These are phyloP conservation scores for Alsophila aescularia DNA, from an alignment of 2,888 invertebrate species.

Conservation along the genomic window DNA sequence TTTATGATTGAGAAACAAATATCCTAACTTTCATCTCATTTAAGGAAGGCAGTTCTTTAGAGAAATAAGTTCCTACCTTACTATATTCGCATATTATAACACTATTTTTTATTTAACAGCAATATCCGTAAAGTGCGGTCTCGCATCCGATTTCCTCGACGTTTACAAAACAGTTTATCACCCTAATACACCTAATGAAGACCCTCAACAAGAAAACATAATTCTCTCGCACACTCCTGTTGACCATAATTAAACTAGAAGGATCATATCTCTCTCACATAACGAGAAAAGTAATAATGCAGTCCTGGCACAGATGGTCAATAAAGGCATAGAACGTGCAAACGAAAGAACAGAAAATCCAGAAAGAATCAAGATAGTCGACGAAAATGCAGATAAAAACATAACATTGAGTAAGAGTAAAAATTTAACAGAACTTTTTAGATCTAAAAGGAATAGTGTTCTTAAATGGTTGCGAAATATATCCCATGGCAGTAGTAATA, in stretches of 20 bases:
- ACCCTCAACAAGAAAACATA: neutral
- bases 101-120: neutral
- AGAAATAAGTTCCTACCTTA: too few species aligned
- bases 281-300: slow-evolving; percentile 12
- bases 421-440: neutral
- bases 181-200: neutral
- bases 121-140: neutral
- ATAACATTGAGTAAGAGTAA: neutral
- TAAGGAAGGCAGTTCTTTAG: too few species aligned
- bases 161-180: neutral
- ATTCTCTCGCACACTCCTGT: too few species aligned
- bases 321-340: too few species aligned
- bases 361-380: neutral
- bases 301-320: neutral
- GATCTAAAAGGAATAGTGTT: neutral
- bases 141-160: neutral
- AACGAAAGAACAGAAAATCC: neutral
- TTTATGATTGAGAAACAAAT: too few species aligned
- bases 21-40: too few species aligned
- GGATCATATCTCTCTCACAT: slow-evolving; percentile 5
- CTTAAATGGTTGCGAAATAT: slow-evolving; percentile 1
- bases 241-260: neutral
- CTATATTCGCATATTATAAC: neutral
- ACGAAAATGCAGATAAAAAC: neutral
- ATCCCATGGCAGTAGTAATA: neutral